Conservation (phyloP, 2,113 vertebrate species). For the Aptenodytes forsteri region DNA sequence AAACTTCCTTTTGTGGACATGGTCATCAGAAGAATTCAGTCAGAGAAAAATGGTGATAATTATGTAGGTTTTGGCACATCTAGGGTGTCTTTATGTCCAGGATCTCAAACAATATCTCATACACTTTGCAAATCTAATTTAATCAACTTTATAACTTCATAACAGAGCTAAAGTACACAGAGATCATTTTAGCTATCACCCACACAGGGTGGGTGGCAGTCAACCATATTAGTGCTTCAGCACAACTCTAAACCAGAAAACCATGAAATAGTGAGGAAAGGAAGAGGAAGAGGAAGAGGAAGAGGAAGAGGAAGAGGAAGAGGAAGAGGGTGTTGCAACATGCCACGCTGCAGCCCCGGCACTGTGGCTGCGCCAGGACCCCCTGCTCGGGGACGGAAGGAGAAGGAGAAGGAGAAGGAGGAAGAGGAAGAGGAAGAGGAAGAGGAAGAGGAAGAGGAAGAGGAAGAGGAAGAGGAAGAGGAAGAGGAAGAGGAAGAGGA, state of each 20-base stretch:
- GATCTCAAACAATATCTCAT: background rate
- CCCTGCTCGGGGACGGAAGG: too few relatives aligned
- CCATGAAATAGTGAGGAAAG: background rate
- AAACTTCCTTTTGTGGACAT: background rate
- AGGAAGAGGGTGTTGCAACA: too few relatives aligned
- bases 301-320: accelerated
- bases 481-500: too few relatives aligned
- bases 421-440: too few relatives aligned
- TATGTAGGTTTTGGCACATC: background rate
- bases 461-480: too few relatives aligned
- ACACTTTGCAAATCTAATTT: background rate
- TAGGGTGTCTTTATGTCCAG: background rate
- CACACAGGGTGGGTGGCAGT: background rate
- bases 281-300: too few relatives aligned
- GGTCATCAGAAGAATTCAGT: background rate
- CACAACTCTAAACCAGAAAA: background rate
- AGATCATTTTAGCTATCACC: background rate
- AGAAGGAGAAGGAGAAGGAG: background rate
- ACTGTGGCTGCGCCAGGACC: too few relatives aligned
- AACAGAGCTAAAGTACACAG: background rate
- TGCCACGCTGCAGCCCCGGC: too few relatives aligned
- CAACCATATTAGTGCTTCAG: background rate
- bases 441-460: too few relatives aligned
- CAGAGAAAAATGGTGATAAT: background rate
- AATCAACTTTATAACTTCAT: background rate